phyloP scores from a whole-genome alignment of 2,797 vertebrate genomes.

The Heterohyrax brucei region DNA sequence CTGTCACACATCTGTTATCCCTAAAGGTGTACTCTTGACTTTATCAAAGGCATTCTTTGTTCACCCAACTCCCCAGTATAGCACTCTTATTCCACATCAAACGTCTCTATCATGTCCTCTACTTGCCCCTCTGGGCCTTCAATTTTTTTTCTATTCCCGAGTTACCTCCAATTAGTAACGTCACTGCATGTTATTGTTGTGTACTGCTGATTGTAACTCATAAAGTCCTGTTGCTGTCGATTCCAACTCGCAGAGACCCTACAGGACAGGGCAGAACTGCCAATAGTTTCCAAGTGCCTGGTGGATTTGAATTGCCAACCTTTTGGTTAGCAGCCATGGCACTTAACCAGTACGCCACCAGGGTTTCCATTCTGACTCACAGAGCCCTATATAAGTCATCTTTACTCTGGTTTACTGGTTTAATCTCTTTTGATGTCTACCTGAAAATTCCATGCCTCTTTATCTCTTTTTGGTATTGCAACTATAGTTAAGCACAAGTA shows the following conservation, averaged over 20 bases:
- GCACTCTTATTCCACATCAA: background rate
- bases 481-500: slow-evolving; percentile 17
- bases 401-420: background rate
- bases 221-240: no score
- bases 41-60: background rate
- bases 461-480: background rate
- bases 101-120: background rate
- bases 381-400: background rate
- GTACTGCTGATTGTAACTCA: no score
- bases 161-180: background rate
- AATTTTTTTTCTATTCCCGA: background rate
- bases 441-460: background rate
- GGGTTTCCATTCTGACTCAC: no score
- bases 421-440: slow-evolving; percentile 5
- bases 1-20: background rate
- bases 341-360: no score
- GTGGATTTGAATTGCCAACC: no score
- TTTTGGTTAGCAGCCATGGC: no score
- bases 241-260: no score
- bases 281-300: no score
- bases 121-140: background rate
- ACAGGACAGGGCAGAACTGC: no score
- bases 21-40: background rate
- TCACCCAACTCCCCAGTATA: background rate
- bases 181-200: background rate